Conservation (phyloP, 2,113 vertebrate genomes). For the Hypanus sabinus region DNA sequence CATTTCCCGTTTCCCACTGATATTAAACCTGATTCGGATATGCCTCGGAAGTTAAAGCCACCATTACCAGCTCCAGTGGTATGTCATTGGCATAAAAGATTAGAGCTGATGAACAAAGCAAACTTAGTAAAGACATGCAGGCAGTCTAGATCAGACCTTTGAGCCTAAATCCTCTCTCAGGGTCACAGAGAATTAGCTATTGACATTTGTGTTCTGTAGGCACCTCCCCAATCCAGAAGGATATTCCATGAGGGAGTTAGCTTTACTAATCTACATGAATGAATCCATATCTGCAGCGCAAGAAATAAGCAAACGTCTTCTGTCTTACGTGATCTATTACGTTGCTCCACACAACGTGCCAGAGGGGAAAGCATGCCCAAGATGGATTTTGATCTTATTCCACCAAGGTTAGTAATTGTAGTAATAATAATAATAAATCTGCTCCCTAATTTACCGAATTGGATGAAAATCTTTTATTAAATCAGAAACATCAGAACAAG, state of each 20-base stretch:
- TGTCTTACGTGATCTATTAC: background rate
- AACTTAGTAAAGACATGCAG: background rate
- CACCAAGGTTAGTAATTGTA: too few relatives aligned
- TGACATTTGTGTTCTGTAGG: too few relatives aligned
- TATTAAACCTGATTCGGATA: too few relatives aligned
- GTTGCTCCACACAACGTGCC: background rate
- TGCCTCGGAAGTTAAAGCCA: background rate
- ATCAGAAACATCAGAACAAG: too few relatives aligned
- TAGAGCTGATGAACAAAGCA: background rate
- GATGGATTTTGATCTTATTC: background rate
- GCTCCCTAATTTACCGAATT: too few relatives aligned
- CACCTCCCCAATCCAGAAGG: background rate
- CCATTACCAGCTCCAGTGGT: background rate
- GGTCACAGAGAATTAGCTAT: background rate
- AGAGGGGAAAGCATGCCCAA: background rate
- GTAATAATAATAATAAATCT: too few relatives aligned
- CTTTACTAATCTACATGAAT: background rate
- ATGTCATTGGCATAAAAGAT: background rate
- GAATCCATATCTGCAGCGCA: background rate
- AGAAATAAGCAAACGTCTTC: background rate
- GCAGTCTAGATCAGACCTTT: background rate
- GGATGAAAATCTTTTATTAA: too few relatives aligned
- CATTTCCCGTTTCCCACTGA: too few relatives aligned
- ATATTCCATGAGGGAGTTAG: background rate
- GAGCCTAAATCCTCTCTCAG: background rate